These are phyloP conservation scores for Tuta absoluta DNA, from an alignment of 2,888 invertebrate genomes.

Conservation along the genomic window DNA sequence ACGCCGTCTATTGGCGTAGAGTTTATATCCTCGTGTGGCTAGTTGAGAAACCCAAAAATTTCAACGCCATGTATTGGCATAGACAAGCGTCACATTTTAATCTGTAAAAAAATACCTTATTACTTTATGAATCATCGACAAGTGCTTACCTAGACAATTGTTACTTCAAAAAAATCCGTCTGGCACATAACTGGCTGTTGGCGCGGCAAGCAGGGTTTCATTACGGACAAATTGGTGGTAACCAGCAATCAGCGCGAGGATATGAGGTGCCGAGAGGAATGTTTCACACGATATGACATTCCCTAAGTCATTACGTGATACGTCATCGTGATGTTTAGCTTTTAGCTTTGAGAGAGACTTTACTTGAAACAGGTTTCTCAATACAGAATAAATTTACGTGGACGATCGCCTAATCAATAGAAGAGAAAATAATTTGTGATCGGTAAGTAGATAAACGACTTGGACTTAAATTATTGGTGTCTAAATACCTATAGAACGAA, in stretches of 20 bases:
- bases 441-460: too few relatives aligned
- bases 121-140: background rate
- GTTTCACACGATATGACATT: slow-evolving; percentile 22
- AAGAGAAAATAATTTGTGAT: too few relatives aligned
- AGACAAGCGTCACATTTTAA: too few relatives aligned
- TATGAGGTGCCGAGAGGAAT: slow-evolving; percentile 10
- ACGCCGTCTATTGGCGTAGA: too few relatives aligned
- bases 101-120: background rate
- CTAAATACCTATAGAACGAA: too few relatives aligned
- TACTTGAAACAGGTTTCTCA: background rate
- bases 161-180: slow-evolving; percentile 14
- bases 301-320: background rate
- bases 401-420: too few relatives aligned
- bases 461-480: too few relatives aligned
- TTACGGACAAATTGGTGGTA: slow-evolving; percentile 14
- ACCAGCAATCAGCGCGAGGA: slow-evolving; percentile 18
- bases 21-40: too few relatives aligned
- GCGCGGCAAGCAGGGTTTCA: background rate
- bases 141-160: background rate
- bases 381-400: too few relatives aligned
- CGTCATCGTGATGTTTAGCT: background rate
- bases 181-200: slow-evolving; percentile 2
- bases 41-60: too few relatives aligned
- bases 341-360: too few relatives aligned
- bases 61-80: too few relatives aligned